Evolutionary conservation across 1,140 invertebrate species (phyloP), one percentile per base, ranked within the genome.

Genomic region (Dendroctonus ponderosae): DNA sequence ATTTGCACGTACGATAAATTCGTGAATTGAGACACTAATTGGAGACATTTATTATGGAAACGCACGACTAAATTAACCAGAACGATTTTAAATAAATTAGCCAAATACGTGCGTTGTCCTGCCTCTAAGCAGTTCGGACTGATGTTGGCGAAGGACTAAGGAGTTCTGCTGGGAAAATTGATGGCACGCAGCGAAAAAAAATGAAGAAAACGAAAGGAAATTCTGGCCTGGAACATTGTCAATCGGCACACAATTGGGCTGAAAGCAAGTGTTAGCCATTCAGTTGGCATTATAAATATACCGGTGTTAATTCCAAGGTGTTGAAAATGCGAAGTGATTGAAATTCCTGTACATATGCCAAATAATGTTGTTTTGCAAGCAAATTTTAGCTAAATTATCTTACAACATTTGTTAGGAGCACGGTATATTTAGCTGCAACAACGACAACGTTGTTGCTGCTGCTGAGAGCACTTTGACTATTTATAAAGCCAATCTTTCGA

Each of bases 1-100:
- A 61, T 67, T 67, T 67, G 65, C 65, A 60, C 65, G 57, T 61
- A 61, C 65, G 65, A 67, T 67, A 67, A 67, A 67, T 67, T 67
- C 65, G 50, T 61, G 57, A 61, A 61, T 60, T 59, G 57, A 61
- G 65, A 67, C 65, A 61, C 57, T 67, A 67, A 67, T 61, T 67
- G 65, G 58, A 3, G 57, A 53, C 65, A 67, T 67, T 67, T 67
- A 67, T 67, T 67, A 67, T 61, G 49, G 14, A 61, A 61, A 53
- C 65, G 57, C 40, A 56, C 50, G 51, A 26, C 65, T 60, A 61
- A 67, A 67, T 67, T 67, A 67, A 54, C 65, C 65, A 61, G 40
- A 61, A 67, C 65, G 54, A 67, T 67, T 67, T 48, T 52, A 43
- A 48, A 61, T 67, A 67, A 67, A 56, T 56, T 56, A 56, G 26